Conservation (phyloP, 2,888 invertebrate genomes). For the Pyrrhosoma nymphula region DNA sequence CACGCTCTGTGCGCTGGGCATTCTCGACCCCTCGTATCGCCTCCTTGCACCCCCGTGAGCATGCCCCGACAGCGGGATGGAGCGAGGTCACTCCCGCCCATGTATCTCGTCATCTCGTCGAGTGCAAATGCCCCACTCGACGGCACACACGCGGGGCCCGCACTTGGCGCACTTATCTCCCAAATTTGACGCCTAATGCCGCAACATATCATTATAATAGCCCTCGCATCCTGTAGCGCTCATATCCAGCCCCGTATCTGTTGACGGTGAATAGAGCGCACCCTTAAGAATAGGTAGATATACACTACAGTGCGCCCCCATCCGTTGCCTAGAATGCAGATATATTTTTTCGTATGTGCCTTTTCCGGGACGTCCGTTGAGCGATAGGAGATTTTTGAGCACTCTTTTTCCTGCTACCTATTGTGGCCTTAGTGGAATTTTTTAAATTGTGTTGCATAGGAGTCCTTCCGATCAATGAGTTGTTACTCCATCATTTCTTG, state of each 20-base stretch:
- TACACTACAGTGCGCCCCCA: not conserved
- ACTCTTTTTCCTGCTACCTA: not conserved
- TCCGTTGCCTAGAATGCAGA: not conserved
- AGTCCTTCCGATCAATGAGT: too few species aligned
- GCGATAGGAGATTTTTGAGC: not conserved
- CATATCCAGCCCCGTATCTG: not conserved
- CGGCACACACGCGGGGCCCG: not conserved
- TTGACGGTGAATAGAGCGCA: not conserved
- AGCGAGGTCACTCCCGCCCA: not conserved
- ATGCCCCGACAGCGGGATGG: not conserved
- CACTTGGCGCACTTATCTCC: not conserved
- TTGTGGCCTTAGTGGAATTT: too few species aligned
- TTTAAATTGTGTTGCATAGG: too few species aligned
- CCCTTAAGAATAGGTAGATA: not conserved
- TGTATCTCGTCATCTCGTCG: not conserved
- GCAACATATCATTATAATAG: slow-evolving; percentile 14
- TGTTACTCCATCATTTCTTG: too few species aligned
- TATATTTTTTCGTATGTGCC: not conserved
- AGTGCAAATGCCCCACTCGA: not conserved
- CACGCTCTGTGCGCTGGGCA: not conserved
- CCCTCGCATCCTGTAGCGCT: not conserved
- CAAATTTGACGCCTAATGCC: slow-evolving; percentile 12
- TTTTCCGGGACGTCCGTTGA: not conserved
- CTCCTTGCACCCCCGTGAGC: not conserved
- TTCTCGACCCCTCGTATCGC: not conserved